A percentile compares a stretch with the other conserved stretches of the same genome.
Conservation (phyloP, 2,113 vertebrate species). For the Brachirus orientalis region DNA sequence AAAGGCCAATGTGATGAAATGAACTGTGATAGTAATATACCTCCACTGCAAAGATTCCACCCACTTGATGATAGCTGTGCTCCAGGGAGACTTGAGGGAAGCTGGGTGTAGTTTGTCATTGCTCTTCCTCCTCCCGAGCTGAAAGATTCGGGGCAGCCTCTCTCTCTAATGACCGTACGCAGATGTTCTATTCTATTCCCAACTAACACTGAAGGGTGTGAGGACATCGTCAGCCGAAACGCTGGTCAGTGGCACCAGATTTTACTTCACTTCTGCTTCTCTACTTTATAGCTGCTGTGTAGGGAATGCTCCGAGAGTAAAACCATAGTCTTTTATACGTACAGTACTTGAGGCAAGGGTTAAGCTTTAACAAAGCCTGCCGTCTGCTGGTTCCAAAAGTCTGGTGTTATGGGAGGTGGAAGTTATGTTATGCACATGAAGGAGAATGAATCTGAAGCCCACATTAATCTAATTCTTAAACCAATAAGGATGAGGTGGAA, state of each 20-base stretch:
- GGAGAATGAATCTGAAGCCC: too few relatives aligned
- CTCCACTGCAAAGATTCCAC: constrained; percentile 2
- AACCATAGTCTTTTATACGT: too few relatives aligned
- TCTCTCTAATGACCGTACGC: constrained; percentile 65
- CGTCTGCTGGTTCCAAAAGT: too few relatives aligned
- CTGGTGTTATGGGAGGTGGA: too few relatives aligned
- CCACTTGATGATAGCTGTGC: not conserved
- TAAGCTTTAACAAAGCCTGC: too few relatives aligned
- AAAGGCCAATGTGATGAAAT: too few relatives aligned
- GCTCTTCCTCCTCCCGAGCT: constrained; percentile 45
- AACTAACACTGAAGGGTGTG: constrained; percentile 36
- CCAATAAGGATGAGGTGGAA: too few relatives aligned
- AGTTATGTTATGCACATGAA: too few relatives aligned
- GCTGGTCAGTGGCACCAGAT: constrained; percentile 15
- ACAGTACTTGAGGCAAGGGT: too few relatives aligned
- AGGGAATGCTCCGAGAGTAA: too few relatives aligned
- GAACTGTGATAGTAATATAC: not conserved
- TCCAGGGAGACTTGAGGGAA: constrained; percentile 53
- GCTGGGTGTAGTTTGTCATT: constrained; percentile 70
- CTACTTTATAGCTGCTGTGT: not conserved
- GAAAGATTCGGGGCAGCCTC: constrained; percentile 77
- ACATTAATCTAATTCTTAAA: too few relatives aligned
- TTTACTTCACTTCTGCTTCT: not conserved
- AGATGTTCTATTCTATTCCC: constrained; percentile 61
- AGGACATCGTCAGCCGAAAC: constrained; percentile 17